These are phyloP conservation scores for Nomada ruficornis DNA, from an alignment of 2,888 invertebrate species.

Conservation along the genomic window DNA sequence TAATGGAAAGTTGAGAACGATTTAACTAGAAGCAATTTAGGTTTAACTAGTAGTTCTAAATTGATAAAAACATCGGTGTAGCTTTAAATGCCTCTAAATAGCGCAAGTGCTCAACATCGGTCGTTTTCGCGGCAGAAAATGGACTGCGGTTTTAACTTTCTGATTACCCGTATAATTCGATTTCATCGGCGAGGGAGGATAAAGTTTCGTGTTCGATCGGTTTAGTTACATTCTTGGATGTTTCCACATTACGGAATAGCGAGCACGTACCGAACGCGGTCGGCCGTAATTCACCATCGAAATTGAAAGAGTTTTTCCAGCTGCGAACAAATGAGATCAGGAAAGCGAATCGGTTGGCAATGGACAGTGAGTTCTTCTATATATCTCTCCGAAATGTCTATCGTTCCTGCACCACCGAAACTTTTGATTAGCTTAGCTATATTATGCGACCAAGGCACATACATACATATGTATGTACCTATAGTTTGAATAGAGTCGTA, in stretches of 20 bases:
- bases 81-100: background rate
- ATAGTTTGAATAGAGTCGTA: background rate
- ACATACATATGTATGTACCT: background rate
- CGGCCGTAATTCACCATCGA: slow-evolving; percentile 57
- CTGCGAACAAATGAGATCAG: slow-evolving; percentile 50
- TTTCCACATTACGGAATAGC: slow-evolving; percentile 26
- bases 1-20: no score
- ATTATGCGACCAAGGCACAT: slow-evolving; percentile 5
- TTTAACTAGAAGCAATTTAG: background rate
- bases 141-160: slow-evolving; percentile 32
- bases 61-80: no score
- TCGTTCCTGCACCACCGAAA: slow-evolving; percentile 24
- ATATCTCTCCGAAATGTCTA: slow-evolving; percentile 3
- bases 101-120: background rate
- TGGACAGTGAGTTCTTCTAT: slow-evolving; percentile 32
- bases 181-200: slow-evolving; percentile 25
- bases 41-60: no score
- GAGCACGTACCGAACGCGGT: slow-evolving; percentile 45
- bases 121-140: slow-evolving; percentile 13
- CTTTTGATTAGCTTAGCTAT: slow-evolving; percentile 40
- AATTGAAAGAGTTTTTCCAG: slow-evolving; percentile 63
- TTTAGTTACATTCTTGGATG: slow-evolving; percentile 41
- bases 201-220: slow-evolving; percentile 41
- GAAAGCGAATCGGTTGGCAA: slow-evolving; percentile 55
- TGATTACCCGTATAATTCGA: slow-evolving; percentile 65